A percentile compares a stretch with the other conserved stretches of the same genome.
Conservation (phyloP, 2,797 vertebrate species). For the Phalanger gymnotis region DNA sequence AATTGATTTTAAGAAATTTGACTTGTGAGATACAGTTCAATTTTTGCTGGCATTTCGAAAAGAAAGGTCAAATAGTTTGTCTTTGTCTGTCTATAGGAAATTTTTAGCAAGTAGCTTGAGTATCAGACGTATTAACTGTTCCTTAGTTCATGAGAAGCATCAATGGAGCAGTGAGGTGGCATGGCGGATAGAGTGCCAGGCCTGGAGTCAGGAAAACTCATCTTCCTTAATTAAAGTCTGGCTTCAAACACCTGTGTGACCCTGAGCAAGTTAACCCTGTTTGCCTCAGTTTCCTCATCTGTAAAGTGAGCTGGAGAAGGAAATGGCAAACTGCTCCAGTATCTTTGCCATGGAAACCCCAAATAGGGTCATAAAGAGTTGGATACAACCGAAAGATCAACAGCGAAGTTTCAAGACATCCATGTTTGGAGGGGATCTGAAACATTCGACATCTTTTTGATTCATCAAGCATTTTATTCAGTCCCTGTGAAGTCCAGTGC, state of each 20-base stretch:
- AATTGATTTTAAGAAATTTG: conserved; percentile 31
- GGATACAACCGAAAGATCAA: background rate
- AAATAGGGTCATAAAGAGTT: background rate
- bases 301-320: background rate
- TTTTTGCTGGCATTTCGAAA: conserved; percentile 39
- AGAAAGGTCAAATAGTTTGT: conserved; percentile 34
- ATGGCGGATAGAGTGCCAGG: background rate
- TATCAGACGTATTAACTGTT: conserved; percentile 32
- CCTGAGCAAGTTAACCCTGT: background rate
- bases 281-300: background rate
- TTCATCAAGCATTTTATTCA: background rate
- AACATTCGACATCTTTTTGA: background rate
- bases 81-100: conserved; percentile 5
- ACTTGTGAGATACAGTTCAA: conserved; percentile 37
- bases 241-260: background rate
- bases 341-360: background rate
- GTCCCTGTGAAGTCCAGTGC: background rate
- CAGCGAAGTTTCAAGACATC: background rate
- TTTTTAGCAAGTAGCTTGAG: conserved; percentile 28
- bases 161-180: background rate
- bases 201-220: background rate
- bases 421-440: conserved; percentile 27
- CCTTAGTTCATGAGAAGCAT: background rate
- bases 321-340: background rate
- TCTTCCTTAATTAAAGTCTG: background rate